phyloP scores from a whole-genome alignment of 2,888 invertebrate species.

The Geophilus truncorum region DNA sequence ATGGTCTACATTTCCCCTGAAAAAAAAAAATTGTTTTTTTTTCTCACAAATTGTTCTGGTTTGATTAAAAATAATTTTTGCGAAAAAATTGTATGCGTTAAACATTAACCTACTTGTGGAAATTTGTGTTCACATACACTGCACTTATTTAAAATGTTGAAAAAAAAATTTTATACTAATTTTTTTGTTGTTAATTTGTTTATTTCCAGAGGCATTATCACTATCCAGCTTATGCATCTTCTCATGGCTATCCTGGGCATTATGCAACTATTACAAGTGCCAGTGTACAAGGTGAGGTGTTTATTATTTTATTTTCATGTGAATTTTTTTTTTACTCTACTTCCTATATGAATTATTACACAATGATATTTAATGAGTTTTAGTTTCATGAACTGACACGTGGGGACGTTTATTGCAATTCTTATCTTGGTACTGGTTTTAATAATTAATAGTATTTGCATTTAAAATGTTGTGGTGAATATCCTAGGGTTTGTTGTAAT shows the following conservation, averaged over 20 bases:
- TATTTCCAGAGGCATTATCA: constrained; percentile 37
- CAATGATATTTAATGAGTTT: too few species aligned
- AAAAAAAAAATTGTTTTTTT: too few species aligned
- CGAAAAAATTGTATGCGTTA: not conserved
- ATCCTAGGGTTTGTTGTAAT: too few species aligned
- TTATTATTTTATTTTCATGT: not conserved
- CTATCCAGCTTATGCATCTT: constrained; percentile 36
- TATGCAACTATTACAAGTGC: constrained; percentile 38
- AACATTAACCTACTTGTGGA: not conserved
- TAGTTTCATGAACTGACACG: too few species aligned
- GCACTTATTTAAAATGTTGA: not conserved
- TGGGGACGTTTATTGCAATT: too few species aligned
- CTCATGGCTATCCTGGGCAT: constrained; percentile 38
- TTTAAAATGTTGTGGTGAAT: too few species aligned
- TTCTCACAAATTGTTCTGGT: not conserved
- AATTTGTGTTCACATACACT: not conserved
- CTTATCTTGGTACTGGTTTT: too few species aligned
- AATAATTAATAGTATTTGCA: too few species aligned
- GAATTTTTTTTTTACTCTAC: not conserved
- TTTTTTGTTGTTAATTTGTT: not conserved
- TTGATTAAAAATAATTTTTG: too few species aligned
- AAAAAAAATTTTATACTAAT: not conserved
- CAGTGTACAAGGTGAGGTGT: constrained; percentile 36
- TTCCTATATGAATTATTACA: too few species aligned
- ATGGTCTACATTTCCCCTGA: too few species aligned